Evolutionary conservation across 2,888 invertebrate species (phyloP).

Genomic region (Megaustenia siamemsis): DNA sequence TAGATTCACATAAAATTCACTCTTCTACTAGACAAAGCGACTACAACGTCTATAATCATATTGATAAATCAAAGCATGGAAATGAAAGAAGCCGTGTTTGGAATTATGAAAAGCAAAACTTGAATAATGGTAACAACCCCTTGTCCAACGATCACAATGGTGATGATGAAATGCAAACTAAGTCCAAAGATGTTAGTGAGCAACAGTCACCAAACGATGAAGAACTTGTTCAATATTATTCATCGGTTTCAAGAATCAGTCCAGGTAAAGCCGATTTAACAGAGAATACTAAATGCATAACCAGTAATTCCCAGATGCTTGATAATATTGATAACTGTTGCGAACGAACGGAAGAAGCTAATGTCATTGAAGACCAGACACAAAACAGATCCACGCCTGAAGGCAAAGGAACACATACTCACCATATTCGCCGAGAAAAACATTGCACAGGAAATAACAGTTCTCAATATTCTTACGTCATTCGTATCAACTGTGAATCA

Average conservation of each 20-base stretch:
- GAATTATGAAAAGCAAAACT: neutral
- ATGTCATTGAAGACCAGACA: neutral
- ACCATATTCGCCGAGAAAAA: neutral
- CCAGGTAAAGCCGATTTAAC: neutral
- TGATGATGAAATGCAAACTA: neutral
- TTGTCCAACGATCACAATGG: neutral
- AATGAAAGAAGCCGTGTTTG: neutral
- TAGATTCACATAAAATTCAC: neutral
- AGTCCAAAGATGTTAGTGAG: neutral
- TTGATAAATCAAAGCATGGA: neutral
- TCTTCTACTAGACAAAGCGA: no score
- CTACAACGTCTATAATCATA: no score
- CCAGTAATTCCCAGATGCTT: no score
- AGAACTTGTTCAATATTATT: neutral
- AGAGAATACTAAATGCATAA: neutral
- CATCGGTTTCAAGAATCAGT: neutral
- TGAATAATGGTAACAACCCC: neutral
- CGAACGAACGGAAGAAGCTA: neutral
- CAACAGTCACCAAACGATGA: neutral
- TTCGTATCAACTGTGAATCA: neutral
- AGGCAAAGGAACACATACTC: neutral
- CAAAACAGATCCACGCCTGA: neutral
- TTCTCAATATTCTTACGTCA: neutral
- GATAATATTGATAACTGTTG: neutral
- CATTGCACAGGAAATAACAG: neutral